A percentile compares a stretch with the other conserved stretches of the same genome.
These are phyloP conservation scores for Rhincodon typus DNA, from an alignment of 2,797 vertebrate genomes.

Conservation along the genomic window DNA sequence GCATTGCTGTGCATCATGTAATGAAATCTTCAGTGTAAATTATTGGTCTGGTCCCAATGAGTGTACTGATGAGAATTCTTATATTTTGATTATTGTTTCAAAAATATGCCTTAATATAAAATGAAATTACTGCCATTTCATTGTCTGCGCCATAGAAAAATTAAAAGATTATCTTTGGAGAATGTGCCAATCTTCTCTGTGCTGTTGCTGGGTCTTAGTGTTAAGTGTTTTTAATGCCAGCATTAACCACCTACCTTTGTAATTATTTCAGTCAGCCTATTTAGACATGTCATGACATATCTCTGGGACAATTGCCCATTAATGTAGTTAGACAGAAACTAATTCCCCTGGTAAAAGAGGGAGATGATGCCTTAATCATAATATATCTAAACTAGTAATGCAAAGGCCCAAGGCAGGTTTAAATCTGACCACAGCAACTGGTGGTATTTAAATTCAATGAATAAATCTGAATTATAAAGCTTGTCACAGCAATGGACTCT, in stretches of 20 bases:
- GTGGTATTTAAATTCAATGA: too few relatives aligned
- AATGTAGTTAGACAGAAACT: too few relatives aligned
- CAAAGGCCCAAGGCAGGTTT: too few relatives aligned
- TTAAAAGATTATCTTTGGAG: slow-evolving; percentile 21
- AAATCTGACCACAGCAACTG: too few relatives aligned
- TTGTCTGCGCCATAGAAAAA: not conserved
- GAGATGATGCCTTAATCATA: too few relatives aligned
- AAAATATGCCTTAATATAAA: slow-evolving; percentile 8
- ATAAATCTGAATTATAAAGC: too few relatives aligned
- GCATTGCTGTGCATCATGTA: not conserved
- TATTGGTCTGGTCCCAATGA: slow-evolving; percentile 26
- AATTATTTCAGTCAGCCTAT: too few relatives aligned
- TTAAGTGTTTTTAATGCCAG: not conserved
- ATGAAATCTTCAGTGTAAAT: slow-evolving; percentile 9
- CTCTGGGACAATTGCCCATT: too few relatives aligned
- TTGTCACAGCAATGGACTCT: too few relatives aligned
- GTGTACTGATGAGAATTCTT: not conserved
- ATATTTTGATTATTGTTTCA: slow-evolving; percentile 8
- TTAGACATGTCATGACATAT: too few relatives aligned
- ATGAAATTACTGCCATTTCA: slow-evolving; percentile 17
- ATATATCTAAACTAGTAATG: too few relatives aligned
- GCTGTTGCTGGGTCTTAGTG: not conserved
- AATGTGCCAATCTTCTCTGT: not conserved
- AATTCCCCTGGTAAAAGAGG: too few relatives aligned
- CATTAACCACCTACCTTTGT: not conserved